Base-by-base conservation (phyloP, 2,113 vertebrate genomes). In the Pleuronectes platessa region DNA sequence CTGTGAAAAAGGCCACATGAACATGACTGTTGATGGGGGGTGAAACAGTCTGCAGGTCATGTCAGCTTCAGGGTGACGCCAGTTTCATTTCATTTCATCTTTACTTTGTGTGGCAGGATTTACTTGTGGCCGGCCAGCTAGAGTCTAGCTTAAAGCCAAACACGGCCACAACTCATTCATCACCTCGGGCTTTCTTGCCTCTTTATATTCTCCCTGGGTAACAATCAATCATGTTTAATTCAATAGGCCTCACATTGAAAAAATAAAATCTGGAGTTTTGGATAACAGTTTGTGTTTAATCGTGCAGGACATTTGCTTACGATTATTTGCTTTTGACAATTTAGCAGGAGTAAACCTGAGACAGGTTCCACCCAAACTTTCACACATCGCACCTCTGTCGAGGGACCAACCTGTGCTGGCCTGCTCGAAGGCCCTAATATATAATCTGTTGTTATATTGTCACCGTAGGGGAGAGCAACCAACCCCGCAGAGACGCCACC, bases 361-460 rank as follows among this genome's bases (percentile, higher is more conserved):
- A 93, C 88, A 90, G 93, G 92, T 93, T 96, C 95, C 89, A 78
- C 88, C 66, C 87, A 93, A 87, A 89, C 94, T 94, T 94, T 96
- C 96, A 96, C 93, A 95, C 91, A 88, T 86, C 81, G 79, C 75
- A 67, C 49, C 13, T 84, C 90, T 79, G 90, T 93, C 81, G n/a
- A 91, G 95, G 95, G 93, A 95, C 94, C 93, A 71, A 23, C 82
- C 83, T 63, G 93, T 91, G 88, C 88, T 90, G 94, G 94, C 89
- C 94, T 94, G 95, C 95, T 95, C 94, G 95, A 91, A 95, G 96
- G 94, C 84, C 93, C 95, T 92, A 96, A 97, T 96, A 97, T 96
- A 97, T 94, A 97, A 96, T 96, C 94, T 96, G 96, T 97, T 96
- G 95, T 96, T 97, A 95, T 94, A 93, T 96, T 95, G 97, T 98